phyloP scores from a whole-genome alignment of 2,797 vertebrate genomes.

The Sebastes hubbsi region DNA sequence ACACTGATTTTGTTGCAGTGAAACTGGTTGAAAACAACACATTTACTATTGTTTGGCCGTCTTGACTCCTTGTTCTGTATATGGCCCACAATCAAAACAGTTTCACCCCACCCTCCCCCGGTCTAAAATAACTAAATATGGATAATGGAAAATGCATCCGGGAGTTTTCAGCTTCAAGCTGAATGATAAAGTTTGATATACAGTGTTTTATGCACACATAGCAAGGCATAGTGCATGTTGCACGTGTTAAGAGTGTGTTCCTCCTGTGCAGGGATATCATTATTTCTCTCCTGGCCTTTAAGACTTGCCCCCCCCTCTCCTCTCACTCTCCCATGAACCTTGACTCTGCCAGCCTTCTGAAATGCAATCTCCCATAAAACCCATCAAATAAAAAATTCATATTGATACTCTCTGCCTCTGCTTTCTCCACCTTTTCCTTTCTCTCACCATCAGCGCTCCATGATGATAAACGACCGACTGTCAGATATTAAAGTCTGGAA shows the following conservation, averaged over 20 bases:
- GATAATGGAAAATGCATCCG: not conserved
- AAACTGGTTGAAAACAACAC: no score
- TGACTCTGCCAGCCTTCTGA: slow-evolving; percentile 63
- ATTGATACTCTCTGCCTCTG: slow-evolving; percentile 73
- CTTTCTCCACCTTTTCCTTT: slow-evolving; percentile 55
- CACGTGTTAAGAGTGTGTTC: slow-evolving; percentile 14
- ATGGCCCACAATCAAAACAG: no score
- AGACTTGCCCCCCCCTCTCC: slow-evolving; percentile 17
- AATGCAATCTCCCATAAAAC: slow-evolving; percentile 80
- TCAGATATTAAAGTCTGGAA: slow-evolving; percentile 78
- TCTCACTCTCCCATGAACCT: slow-evolving; percentile 60
- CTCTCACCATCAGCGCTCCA: slow-evolving; percentile 60
- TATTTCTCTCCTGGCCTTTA: slow-evolving; percentile 51
- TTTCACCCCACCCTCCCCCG: no score
- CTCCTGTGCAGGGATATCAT: slow-evolving; percentile 29
- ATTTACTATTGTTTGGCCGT: no score
- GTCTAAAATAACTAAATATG: slow-evolving; percentile 9
- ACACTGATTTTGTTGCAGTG: no score
- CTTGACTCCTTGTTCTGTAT: no score
- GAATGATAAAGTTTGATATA: slow-evolving; percentile 5
- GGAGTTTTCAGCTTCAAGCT: not conserved
- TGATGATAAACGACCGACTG: slow-evolving; percentile 76
- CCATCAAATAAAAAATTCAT: slow-evolving; percentile 83
- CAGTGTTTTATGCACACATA: not conserved
- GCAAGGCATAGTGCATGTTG: not conserved